Evolutionary conservation across 2,888 invertebrate species (phyloP), one percentile per base, ranked within the genome.

Genomic region (Aporophyla nigra): DNA sequence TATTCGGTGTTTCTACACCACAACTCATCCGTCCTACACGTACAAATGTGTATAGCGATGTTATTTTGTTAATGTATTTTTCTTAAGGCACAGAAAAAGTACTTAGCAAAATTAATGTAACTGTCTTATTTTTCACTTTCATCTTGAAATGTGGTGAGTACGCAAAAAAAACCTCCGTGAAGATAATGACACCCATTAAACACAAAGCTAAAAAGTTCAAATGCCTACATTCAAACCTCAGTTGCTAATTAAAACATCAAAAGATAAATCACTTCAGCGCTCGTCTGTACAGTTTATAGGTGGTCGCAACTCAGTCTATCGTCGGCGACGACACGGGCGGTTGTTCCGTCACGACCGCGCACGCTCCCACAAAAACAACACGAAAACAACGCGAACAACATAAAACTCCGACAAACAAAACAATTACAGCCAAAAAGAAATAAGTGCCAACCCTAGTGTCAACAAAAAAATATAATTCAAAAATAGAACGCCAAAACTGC

Each of bases 241-340:
- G 77, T 77, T 79, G 76, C 78, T 86, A 90, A 91, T 90, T 87
- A 87, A 84, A 90, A 85, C 78, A 81, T 86, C 80, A 80, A 82
- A 86, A 86, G 83, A 86, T 87, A 87, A 87, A 88, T 82, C 89
- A 90, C 89, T 91, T 89, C 71, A 78, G 84, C 58, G 71, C 84
- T 81, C 90, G 91, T 85, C 89, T 87, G 91, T 92, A 90, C 89
- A 77, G 76, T 84, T 86, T 88, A 89, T 87, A 88, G 89, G 89
- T 89, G 87, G 83, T 86, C 88, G 87, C 89, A 91, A 91, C 88
- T 95, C 95, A 95, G 95, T 95, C 91, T 90, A 89, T 91, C 92
- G 91, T 87, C 89, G 92, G 91, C 92, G 88, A 90, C 90, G 93
- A 89, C 74, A 87, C 92, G 91, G 84, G 89, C 82, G 91, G 88